Evolutionary conservation across 2,797 vertebrate species (phyloP).

Genomic region (Pteropus rufus): DNA sequence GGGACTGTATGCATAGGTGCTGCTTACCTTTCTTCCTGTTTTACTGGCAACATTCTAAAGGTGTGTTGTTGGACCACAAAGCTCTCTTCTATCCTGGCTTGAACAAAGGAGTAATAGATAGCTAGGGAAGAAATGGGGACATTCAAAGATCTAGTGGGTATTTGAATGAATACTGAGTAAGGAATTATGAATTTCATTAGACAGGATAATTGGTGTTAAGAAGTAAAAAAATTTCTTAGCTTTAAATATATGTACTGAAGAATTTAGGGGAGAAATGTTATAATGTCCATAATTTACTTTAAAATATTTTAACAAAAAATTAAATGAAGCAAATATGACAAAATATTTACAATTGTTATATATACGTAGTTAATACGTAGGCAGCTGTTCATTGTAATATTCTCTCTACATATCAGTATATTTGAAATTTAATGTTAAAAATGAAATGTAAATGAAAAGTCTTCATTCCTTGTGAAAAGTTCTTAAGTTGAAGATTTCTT

Average conservation of each 20-base stretch:
- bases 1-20: neutral
- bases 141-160: neutral
- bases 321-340: neutral
- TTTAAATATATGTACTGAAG: neutral
- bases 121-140: neutral
- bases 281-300: neutral
- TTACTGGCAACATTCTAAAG: neutral
- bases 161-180: neutral
- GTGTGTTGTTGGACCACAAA: neutral
- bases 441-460: neutral
- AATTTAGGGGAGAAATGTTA: neutral
- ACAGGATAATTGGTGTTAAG: neutral
- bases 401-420: neutral
- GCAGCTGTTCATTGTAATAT: neutral
- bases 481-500: neutral
- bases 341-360: neutral
- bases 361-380: neutral
- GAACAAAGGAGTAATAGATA: neutral
- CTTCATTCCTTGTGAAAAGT: neutral
- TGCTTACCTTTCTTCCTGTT: neutral
- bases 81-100: neutral
- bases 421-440: conserved; percentile 30
- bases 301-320: conserved; percentile 22
- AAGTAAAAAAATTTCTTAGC: neutral
- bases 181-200: neutral